Conservation (phyloP, 1,140 invertebrate species). For the Tetraneura akinire region DNA sequence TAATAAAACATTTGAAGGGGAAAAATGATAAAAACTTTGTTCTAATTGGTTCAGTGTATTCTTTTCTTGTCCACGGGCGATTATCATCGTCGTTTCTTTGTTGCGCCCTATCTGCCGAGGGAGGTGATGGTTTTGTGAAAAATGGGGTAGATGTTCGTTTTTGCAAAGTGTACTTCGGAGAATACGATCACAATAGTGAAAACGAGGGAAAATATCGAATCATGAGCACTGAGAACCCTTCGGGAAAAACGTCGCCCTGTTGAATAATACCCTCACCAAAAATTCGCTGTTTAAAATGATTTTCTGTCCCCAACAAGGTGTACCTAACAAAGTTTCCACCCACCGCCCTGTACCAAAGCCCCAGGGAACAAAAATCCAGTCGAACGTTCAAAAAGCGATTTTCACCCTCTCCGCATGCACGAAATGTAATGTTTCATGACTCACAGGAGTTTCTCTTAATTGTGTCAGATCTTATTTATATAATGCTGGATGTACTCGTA, state of each 20-base stretch:
- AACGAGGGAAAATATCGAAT: slow-evolving; percentile 51
- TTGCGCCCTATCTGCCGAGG: slow-evolving; percentile 8
- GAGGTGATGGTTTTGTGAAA: slow-evolving; percentile 26
- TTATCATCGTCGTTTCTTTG: slow-evolving; percentile 40
- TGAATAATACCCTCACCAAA: slow-evolving; percentile 46
- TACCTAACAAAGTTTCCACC: slow-evolving; percentile 45
- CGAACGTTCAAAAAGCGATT: slow-evolving; percentile 51
- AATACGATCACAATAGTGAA: slow-evolving; percentile 47
- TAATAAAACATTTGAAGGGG: slow-evolving; percentile 41
- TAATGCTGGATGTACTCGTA: background rate
- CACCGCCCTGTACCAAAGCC: background rate
- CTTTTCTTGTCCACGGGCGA: slow-evolving; percentile 43
- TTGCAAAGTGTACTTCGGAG: slow-evolving; percentile 43
- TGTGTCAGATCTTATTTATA: slow-evolving; percentile 40
- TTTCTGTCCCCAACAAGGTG: slow-evolving; percentile 49
- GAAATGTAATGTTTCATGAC: slow-evolving; percentile 43
- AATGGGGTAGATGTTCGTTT: slow-evolving; percentile 46
- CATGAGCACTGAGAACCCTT: slow-evolving; percentile 28
- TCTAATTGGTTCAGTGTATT: slow-evolving; percentile 43
- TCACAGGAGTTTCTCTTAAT: slow-evolving; percentile 42
- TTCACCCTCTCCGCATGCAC: slow-evolving; percentile 28
- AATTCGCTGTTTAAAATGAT: slow-evolving; percentile 48
- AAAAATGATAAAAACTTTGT: slow-evolving; percentile 43
- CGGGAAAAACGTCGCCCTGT: slow-evolving; percentile 46
- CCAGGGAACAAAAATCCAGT: slow-evolving; percentile 43